These are phyloP conservation scores for Machimus rusticus DNA, from an alignment of 2,888 invertebrate genomes.

Conservation along the genomic window DNA sequence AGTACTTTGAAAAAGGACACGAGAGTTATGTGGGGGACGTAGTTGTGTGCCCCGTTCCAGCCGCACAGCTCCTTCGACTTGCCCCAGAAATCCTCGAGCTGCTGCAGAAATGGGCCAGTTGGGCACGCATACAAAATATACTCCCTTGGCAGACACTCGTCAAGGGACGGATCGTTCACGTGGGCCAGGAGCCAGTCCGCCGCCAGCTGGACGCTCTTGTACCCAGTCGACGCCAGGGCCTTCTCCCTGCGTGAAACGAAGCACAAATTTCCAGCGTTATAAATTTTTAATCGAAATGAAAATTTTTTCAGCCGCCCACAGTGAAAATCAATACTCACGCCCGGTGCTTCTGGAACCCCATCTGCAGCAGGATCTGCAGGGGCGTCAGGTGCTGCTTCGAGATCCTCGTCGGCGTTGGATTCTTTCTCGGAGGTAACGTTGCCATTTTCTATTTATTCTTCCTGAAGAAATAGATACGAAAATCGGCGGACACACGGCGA, in stretches of 20 bases:
- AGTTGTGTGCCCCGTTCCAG: slow-evolving; percentile 92
- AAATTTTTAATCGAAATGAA: neutral
- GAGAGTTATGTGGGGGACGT: slow-evolving; percentile 88
- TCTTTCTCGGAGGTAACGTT: slow-evolving; percentile 79
- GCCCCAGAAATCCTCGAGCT: slow-evolving; percentile 77
- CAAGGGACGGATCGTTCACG: slow-evolving; percentile 82
- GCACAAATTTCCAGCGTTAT: neutral
- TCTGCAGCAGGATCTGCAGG: slow-evolving; percentile 82
- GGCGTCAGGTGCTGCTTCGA: slow-evolving; percentile 79
- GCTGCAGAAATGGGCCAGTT: slow-evolving; percentile 72
- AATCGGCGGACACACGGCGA: neutral
- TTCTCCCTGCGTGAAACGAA: slow-evolving; percentile 72
- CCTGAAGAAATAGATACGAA: neutral
- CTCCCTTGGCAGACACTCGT: slow-evolving; percentile 79
- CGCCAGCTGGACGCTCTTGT: slow-evolving; percentile 85
- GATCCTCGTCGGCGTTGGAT: slow-evolving; percentile 75
- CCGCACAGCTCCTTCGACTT: slow-evolving; percentile 77
- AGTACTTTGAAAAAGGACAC: slow-evolving; percentile 86
- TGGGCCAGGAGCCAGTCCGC: slow-evolving; percentile 92
- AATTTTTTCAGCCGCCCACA: neutral
- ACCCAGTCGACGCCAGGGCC: slow-evolving; percentile 88
- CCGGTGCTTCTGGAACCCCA: slow-evolving; percentile 88
- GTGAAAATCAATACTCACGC: slow-evolving; percentile 70
- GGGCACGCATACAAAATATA: slow-evolving; percentile 90
- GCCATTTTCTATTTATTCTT: slow-evolving; percentile 67